Evolutionary conservation across 2,797 vertebrate genomes (phyloP).

Genomic region (Varecia variegata): DNA sequence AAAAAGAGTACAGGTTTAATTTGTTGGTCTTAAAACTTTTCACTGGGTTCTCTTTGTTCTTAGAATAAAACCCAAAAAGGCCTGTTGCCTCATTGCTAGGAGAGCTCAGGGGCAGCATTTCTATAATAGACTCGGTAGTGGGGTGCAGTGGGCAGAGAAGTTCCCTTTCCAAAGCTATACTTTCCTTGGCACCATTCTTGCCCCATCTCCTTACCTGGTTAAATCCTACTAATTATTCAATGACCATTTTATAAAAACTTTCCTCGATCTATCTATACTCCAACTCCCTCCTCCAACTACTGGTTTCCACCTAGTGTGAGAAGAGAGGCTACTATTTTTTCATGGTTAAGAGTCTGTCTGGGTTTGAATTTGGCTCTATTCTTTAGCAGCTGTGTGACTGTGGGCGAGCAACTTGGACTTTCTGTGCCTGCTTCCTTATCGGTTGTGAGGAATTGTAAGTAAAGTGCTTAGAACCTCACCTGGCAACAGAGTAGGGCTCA

Average conservation of each 20-base stretch:
- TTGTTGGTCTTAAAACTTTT: background rate
- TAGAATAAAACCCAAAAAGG: background rate
- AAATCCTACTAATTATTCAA: background rate
- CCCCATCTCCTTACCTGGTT: background rate
- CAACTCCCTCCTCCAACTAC: background rate
- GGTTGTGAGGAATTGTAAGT: background rate
- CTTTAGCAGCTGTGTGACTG: background rate
- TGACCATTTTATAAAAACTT: background rate
- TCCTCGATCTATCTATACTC: background rate
- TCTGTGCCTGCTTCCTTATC: background rate
- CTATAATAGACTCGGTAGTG: background rate
- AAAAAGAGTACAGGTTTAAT: too few relatives aligned
- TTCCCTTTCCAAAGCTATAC: background rate
- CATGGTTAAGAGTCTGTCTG: background rate
- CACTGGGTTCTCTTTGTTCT: background rate
- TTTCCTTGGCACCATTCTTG: background rate
- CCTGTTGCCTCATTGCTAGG: background rate
- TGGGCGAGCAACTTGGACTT: background rate
- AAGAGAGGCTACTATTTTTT: background rate
- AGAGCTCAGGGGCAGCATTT: background rate
- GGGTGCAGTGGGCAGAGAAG: background rate
- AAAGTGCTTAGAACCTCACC: background rate
- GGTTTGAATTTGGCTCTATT: background rate
- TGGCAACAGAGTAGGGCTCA: background rate
- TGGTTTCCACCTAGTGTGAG: background rate